These are phyloP conservation scores for Amphiura filiformis DNA, from an alignment of 35 echinoderm and acorn worm genomes.

Conservation along the genomic window DNA sequence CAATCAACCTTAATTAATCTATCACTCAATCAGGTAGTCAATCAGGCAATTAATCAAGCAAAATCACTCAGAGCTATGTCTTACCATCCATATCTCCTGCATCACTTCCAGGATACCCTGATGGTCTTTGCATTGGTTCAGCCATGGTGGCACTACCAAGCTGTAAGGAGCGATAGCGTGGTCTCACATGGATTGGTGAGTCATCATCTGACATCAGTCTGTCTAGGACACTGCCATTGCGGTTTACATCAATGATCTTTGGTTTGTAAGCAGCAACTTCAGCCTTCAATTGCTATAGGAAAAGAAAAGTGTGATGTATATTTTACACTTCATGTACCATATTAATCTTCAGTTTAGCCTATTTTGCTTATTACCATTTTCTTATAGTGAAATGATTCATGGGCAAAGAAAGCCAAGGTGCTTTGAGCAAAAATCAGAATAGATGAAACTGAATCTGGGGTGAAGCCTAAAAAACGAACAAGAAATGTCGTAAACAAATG, in stretches of 20 bases:
- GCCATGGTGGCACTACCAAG: conserved; percentile 51
- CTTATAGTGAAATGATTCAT: neutral
- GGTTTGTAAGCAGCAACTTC: conserved; percentile 88
- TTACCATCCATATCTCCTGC: conserved; percentile 60
- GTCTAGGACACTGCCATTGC: conserved; percentile 78
- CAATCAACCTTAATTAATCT: neutral
- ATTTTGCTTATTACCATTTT: neutral
- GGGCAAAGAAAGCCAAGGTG: neutral
- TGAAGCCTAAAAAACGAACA: too few species aligned
- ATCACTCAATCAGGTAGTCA: neutral
- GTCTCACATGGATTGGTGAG: conserved; percentile 58
- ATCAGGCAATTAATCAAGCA: neutral
- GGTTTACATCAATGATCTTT: conserved; percentile 87
- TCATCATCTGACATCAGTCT: conserved; percentile 76
- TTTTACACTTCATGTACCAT: neutral
- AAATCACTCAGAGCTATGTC: neutral
- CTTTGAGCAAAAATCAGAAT: neutral
- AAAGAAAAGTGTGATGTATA: neutral
- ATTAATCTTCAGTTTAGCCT: neutral
- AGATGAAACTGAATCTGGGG: neutral
- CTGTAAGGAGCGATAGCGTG: conserved; percentile 90
- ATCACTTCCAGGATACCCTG: conserved; percentile 42
- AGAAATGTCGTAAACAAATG: too few species aligned
- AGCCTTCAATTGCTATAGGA: conserved; percentile 70
- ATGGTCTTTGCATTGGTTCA: conserved; percentile 3